Evolutionary conservation across 2,113 vertebrate genomes (phyloP).

Genomic region (Oxyura jamaicensis): DNA sequence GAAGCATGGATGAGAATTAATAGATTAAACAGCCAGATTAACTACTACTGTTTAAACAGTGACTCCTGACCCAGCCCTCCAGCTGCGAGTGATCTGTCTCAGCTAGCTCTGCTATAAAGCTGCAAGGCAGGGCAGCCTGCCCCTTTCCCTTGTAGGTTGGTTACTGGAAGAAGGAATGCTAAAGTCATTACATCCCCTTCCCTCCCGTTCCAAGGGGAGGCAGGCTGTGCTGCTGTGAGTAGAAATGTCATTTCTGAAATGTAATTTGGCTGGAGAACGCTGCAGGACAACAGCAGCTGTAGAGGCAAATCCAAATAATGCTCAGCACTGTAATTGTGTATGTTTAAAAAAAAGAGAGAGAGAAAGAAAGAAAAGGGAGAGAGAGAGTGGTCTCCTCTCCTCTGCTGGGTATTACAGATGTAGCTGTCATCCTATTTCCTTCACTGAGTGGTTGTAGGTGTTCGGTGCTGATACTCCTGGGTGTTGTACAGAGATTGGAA

Average conservation of each 20-base stretch:
- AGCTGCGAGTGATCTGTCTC: background rate
- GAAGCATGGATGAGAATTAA: background rate
- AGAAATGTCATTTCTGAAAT: background rate
- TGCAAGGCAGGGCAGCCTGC: background rate
- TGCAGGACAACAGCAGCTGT: slow-evolving; percentile 22
- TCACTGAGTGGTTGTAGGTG: background rate
- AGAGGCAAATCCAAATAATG: slow-evolving; percentile 16
- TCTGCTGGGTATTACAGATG: slow-evolving; percentile 34
- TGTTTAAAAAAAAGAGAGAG: background rate
- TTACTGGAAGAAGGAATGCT: background rate
- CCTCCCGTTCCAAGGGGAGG: background rate
- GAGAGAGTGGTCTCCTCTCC: background rate
- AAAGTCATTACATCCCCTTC: background rate
- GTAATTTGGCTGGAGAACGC: slow-evolving; percentile 13
- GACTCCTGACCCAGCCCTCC: background rate
- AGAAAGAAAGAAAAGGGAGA: background rate
- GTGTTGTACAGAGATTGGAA: slow-evolving; percentile 17
- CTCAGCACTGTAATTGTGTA: background rate
- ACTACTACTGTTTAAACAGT: fast-evolving
- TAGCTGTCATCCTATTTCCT: slow-evolving; percentile 27
- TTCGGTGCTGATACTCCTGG: background rate
- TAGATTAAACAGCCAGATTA: background rate
- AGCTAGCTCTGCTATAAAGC: fast-evolving
- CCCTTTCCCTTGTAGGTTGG: fast-evolving
- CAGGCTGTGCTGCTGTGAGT: background rate